Evolutionary conservation across 2,888 invertebrate genomes (phyloP).

Genomic region (Alsophila aescularia): DNA sequence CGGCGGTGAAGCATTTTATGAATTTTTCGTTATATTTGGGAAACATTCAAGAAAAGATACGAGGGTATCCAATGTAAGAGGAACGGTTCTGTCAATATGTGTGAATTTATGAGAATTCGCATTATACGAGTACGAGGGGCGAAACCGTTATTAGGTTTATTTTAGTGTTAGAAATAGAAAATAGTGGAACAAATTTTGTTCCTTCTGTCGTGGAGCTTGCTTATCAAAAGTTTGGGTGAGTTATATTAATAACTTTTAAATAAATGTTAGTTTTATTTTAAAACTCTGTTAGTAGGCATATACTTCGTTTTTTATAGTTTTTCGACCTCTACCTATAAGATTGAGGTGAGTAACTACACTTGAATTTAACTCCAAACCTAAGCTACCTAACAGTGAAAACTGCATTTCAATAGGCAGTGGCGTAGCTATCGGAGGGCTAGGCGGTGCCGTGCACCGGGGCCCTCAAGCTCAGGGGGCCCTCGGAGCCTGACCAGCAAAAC

Average conservation of each 20-base stretch:
- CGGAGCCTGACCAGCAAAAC: no score
- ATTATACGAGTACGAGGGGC: conserved; percentile 43
- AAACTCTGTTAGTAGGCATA: no score
- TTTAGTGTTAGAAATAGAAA: conserved; percentile 20
- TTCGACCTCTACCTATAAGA: no score
- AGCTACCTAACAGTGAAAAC: no score
- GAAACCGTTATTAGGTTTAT: conserved; percentile 23
- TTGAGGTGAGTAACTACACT: no score
- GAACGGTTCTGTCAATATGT: conserved; percentile 62
- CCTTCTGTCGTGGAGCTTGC: neutral
- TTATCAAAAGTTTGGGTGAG: neutral
- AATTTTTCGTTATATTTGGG: conserved; percentile 63
- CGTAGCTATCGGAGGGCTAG: no score
- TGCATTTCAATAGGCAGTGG: no score
- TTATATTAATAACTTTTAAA: neutral
- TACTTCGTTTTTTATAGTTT: no score
- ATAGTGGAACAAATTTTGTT: neutral
- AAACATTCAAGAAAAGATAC: conserved; percentile 66
- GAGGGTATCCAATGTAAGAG: conserved; percentile 59
- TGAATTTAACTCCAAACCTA: no score
- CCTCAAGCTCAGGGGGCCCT: no score
- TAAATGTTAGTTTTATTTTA: neutral
- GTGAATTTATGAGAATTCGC: conserved; percentile 63
- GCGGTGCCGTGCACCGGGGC: no score
- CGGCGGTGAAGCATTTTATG: conserved; percentile 54